phyloP scores from a whole-genome alignment of 30 jellyfish, hydroid and myxozoan species.

The Chrysaora quinquecirrha region DNA sequence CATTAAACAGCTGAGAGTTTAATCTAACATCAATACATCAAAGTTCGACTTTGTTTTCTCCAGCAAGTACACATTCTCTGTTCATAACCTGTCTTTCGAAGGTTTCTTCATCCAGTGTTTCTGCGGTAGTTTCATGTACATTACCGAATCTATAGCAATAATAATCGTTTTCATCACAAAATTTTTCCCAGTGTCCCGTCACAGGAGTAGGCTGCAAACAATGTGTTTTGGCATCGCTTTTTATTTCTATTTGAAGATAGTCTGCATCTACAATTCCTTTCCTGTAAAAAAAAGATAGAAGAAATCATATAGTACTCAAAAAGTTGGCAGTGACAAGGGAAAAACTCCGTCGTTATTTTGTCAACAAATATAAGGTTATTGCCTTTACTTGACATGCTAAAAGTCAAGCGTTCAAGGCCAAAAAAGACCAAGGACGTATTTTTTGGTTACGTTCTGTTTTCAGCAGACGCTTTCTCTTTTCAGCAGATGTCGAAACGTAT shows the following conservation, averaged over 20 bases:
- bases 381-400: too few relatives aligned
- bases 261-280: conserved; percentile 19
- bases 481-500: too few relatives aligned
- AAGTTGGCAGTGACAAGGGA: too few relatives aligned
- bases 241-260: conserved; percentile 40
- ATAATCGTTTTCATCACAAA: conserved; percentile 18
- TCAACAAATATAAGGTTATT: too few relatives aligned
- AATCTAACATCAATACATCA: too few relatives aligned
- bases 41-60: neutral
- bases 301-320: too few relatives aligned
- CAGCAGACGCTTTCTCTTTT: too few relatives aligned
- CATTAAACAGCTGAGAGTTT: too few relatives aligned
- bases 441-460: too few relatives aligned
- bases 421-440: too few relatives aligned
- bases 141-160: neutral
- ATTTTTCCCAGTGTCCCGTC: conserved; percentile 13
- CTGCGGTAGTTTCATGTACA: neutral
- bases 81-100: neutral
- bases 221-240: conserved; percentile 17
- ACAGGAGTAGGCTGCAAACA: conserved; percentile 62
- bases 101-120: neutral
- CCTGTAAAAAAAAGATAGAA: neutral
- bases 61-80: neutral
- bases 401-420: too few relatives aligned
- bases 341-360: too few relatives aligned